Conservation (phyloP, 2,113 vertebrate species). For the Laticauda colubrina region DNA sequence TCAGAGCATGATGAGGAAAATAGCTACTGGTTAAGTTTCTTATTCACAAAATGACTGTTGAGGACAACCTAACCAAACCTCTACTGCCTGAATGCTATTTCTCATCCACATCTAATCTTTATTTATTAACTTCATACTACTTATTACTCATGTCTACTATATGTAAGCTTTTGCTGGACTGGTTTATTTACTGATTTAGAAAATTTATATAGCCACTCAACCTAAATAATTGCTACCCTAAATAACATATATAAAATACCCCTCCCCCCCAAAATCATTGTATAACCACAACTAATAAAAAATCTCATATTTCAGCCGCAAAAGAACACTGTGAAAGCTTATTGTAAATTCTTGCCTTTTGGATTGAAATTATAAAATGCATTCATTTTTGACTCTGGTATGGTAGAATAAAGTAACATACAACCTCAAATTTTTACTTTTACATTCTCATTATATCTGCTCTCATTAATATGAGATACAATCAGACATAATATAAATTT, state of each 20-base stretch:
- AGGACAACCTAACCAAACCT: background rate
- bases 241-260: background rate
- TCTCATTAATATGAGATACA: background rate
- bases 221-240: background rate
- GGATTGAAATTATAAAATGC: background rate
- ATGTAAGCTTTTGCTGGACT: background rate
- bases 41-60: background rate
- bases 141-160: background rate
- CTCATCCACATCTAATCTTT: background rate
- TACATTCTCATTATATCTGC: background rate
- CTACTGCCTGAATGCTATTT: background rate
- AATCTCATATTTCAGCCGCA: background rate
- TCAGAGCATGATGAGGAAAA: background rate
- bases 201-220: background rate
- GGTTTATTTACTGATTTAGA: background rate
- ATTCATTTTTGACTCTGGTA: background rate
- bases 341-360: background rate
- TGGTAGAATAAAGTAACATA: too few species aligned
- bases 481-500: background rate
- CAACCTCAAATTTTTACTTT: background rate
- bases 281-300: background rate
- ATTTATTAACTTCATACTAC: background rate
- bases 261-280: background rate
- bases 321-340: background rate
- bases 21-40: background rate